Conservation (phyloP, 2,797 vertebrate genomes). For the Poliocrania exsul region DNA sequence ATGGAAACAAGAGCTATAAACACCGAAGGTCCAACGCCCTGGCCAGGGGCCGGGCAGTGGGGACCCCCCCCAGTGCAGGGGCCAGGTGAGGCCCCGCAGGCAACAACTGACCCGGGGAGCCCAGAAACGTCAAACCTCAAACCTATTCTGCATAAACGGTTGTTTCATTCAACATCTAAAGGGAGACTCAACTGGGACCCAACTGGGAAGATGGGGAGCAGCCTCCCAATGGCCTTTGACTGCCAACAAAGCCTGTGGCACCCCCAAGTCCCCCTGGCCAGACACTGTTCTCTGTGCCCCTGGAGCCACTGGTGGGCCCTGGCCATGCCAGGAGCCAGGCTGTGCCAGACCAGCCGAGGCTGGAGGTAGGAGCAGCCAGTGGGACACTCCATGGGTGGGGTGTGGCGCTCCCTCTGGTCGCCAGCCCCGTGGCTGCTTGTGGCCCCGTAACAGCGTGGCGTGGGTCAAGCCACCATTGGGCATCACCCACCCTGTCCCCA, state of each 20-base stretch:
- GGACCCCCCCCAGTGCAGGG: neutral
- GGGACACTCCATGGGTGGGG: rapidly evolving
- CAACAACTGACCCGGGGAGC: neutral
- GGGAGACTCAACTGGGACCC: neutral
- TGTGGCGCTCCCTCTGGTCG: neutral
- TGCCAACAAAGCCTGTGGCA: neutral
- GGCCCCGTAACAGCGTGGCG: rapidly evolving
- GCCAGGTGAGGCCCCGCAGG: neutral
- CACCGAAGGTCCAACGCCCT: constrained; percentile 43
- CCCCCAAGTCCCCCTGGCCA: neutral
- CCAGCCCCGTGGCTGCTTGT: neutral
- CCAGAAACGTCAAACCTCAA: neutral
- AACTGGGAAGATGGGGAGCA: neutral
- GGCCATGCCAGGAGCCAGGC: neutral
- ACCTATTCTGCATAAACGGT: neutral
- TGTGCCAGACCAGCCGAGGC: neutral
- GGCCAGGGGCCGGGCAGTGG: neutral
- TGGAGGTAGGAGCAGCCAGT: neutral
- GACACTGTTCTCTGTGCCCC: neutral
- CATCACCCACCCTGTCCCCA: neutral
- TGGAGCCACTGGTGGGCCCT: neutral
- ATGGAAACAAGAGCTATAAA: constrained; percentile 73
- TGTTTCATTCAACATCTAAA: constrained; percentile 19
- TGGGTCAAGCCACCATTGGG: rapidly evolving
- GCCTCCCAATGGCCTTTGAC: rapidly evolving